Percentiles rank a stretch among this genome's conserved stretches.
Conservation (phyloP, 2,888 invertebrate species). For the Prosopocoilus inquinatus region DNA sequence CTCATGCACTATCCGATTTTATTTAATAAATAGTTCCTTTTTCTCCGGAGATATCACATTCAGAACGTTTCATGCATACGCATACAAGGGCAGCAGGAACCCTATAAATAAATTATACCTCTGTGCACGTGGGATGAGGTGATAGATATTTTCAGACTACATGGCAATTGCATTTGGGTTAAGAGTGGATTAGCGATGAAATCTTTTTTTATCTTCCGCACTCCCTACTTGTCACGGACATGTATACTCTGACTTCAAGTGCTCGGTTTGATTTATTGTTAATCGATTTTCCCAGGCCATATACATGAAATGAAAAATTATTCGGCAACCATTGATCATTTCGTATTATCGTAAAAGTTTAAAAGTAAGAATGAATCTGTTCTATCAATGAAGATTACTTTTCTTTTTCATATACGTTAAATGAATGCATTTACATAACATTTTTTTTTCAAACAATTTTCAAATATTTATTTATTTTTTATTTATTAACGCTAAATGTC, state of each 20-base stretch:
- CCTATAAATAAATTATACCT: slow-evolving; percentile 25
- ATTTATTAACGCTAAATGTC: too few relatives aligned
- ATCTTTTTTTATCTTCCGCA: slow-evolving; percentile 29
- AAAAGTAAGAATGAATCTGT: too few relatives aligned
- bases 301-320: too few relatives aligned
- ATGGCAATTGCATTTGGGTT: slow-evolving; percentile 47
- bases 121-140: slow-evolving; percentile 25
- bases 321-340: too few relatives aligned
- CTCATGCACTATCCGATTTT: neutral
- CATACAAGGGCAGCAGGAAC: slow-evolving; percentile 8
- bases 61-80: slow-evolving; percentile 2
- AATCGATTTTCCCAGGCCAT: neutral
- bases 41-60: too few relatives aligned
- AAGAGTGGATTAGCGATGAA: slow-evolving; percentile 42
- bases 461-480: too few relatives aligned
- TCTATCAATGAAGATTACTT: too few relatives aligned
- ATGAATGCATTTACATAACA: too few relatives aligned
- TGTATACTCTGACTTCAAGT: neutral
- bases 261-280: neutral
- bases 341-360: too few relatives aligned
- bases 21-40: neutral
- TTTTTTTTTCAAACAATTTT: too few relatives aligned
- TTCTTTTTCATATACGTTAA: too few relatives aligned
- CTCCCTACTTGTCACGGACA: slow-evolving; percentile 20
- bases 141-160: slow-evolving; percentile 41